Evolutionary conservation across 2,797 vertebrate species (phyloP).

Genomic region (Gambelia wislizenii): DNA sequence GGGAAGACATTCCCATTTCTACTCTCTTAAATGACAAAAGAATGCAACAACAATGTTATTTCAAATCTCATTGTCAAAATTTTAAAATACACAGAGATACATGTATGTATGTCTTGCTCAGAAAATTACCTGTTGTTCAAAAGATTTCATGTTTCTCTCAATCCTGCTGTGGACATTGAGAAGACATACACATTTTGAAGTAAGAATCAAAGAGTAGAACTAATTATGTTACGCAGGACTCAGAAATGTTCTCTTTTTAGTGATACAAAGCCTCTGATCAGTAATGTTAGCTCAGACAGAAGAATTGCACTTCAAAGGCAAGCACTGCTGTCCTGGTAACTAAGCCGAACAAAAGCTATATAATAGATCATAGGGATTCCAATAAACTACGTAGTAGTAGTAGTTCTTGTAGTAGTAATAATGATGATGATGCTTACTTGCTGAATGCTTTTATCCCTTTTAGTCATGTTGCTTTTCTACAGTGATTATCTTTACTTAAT

Average conservation of each 20-base stretch:
- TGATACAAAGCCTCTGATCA: conserved; percentile 52
- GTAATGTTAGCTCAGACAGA: conserved; percentile 64
- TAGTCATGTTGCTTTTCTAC: conserved; percentile 46
- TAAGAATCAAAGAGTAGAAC: conserved; percentile 37
- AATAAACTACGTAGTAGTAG: conserved; percentile 32
- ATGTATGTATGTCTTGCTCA: background rate
- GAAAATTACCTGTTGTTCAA: conserved; percentile 34
- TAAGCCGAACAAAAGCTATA: conserved; percentile 53
- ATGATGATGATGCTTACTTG: conserved; percentile 45
- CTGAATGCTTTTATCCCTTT: conserved; percentile 48
- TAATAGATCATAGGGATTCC: conserved; percentile 30
- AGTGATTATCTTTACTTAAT: conserved; percentile 24
- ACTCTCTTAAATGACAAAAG: background rate
- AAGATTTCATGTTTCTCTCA: conserved; percentile 11
- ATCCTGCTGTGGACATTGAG: background rate
- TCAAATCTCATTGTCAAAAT: conserved; percentile 29
- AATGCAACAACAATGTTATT: conserved; percentile 1
- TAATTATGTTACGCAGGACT: conserved; percentile 61
- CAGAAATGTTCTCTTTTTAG: conserved; percentile 52
- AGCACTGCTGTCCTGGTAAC: conserved; percentile 43
- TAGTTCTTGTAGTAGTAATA: conserved; percentile 12
- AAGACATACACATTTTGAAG: conserved; percentile 34
- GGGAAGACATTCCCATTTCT: conserved; percentile 4
- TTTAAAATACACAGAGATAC: background rate
- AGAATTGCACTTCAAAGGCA: conserved; percentile 59